Conservation (phyloP, 2,888 invertebrate species). For the Trypoxylon attenuatum region DNA sequence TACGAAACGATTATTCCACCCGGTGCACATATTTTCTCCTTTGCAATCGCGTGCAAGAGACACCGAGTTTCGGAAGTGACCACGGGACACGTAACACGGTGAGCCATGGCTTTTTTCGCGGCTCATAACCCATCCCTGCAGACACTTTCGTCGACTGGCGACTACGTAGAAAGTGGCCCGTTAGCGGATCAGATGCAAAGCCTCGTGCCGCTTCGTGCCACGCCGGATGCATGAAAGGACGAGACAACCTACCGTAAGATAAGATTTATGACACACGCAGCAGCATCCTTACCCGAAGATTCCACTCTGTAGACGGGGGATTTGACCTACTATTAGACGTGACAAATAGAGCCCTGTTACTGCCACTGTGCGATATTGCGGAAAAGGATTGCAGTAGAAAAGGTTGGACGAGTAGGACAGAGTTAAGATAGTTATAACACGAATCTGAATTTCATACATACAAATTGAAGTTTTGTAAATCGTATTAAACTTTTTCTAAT, state of each 20-base stretch:
- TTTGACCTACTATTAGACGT: background rate
- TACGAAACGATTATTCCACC: background rate
- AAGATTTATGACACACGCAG: background rate
- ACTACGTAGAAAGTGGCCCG: slow-evolving; percentile 27
- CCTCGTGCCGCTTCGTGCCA: background rate
- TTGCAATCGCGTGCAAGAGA: background rate
- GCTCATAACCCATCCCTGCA: slow-evolving; percentile 12
- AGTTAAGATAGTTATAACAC: too few relatives aligned
- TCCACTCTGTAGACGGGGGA: too few relatives aligned
- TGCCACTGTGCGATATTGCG: too few relatives aligned
- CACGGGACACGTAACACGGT: slow-evolving; percentile 1
- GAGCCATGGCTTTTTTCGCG: background rate
- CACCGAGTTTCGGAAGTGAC: background rate
- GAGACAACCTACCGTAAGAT: background rate
- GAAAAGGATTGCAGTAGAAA: too few relatives aligned
- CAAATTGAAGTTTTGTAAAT: too few relatives aligned
- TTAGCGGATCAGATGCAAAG: background rate
- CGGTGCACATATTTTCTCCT: background rate
- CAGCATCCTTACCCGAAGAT: too few relatives aligned
- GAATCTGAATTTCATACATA: too few relatives aligned
- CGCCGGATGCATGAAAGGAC: slow-evolving; percentile 4
- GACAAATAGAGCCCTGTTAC: too few relatives aligned
- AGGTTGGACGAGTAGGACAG: too few relatives aligned
- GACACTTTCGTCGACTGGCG: slow-evolving; percentile 11
- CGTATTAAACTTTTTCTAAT: too few relatives aligned